Evolutionary conservation across 2,888 invertebrate species (phyloP), one percentile per base, ranked within the genome.

Genomic region (Thymelicus sylvestris): DNA sequence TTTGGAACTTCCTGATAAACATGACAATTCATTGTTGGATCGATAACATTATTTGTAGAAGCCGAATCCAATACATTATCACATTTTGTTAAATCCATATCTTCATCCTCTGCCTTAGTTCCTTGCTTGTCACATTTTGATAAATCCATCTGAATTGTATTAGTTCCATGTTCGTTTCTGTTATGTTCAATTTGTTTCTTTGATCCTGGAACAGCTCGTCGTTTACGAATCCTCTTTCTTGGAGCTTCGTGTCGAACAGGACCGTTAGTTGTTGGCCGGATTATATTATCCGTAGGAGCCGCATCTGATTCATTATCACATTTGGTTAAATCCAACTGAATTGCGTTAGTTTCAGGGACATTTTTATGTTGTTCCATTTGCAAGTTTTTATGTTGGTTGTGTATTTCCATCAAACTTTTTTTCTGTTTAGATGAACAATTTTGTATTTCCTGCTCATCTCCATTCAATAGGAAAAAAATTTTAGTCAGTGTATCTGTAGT

Each of bases 401-500:
- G 55, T 24, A 55, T 24, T 24, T 55, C 24, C 12, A 31, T 55
- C 6, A 55, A 55, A 55, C 12, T 1, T 55, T 12, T 41, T 41
- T 61, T 61, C 19, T n/a, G 41, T 10, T 39, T 61, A 39, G 15
- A 41, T 19, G 15, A 15, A 15, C 41, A 61, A 38, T 19, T 44
- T n/a, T 47, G n/a, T 59, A 48, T 75, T 77, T 15, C 63, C n/a
- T 6, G 68, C 63, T 7, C 31, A 47, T 73, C 62, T 38, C 76
- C 78, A 31, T 73, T 71, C 66, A 89, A 78, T 19, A 88, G 31
- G 67, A 71, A 76, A 31, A 92, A 75, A 84, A 92, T 89, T 85
- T 89, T 91, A 65, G 86, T 83, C 2, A 92, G 80, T 8, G 91
- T 86, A 72, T 91, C 92, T 59, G 79, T 61, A 13, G 83, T 79